Conservation (phyloP, 2,113 vertebrate genomes). For the Ancistrus triradiatus region DNA sequence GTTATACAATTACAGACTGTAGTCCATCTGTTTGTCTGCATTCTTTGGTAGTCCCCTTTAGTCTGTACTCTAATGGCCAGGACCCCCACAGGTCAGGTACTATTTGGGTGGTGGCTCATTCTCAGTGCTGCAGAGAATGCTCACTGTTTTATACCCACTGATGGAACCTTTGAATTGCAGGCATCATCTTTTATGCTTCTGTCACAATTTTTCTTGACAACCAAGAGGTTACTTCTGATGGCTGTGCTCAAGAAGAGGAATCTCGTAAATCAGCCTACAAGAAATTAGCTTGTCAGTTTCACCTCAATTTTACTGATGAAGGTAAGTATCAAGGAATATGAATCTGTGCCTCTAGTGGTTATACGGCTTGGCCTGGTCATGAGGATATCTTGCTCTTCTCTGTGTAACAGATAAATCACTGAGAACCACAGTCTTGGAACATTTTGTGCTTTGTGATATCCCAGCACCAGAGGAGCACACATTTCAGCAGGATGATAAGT, state of each 20-base stretch:
- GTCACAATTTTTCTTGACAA: slow-evolving; percentile 14
- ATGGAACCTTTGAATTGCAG: too few relatives aligned
- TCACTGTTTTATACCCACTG: too few relatives aligned
- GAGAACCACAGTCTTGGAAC: slow-evolving; percentile 10
- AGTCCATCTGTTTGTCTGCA: too few relatives aligned
- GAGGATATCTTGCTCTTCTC: not conserved
- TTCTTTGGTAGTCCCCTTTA: too few relatives aligned
- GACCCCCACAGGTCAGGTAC: too few relatives aligned
- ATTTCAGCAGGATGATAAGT: not conserved
- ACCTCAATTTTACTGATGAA: not conserved
- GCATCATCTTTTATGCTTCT: not conserved
- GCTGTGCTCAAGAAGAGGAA: not conserved
- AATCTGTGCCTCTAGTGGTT: too few relatives aligned
- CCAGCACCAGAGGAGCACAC: slow-evolving; percentile 15
- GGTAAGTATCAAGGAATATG: slow-evolving; percentile 9
- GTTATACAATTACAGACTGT: too few relatives aligned
- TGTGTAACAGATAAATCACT: slow-evolving; percentile 18
- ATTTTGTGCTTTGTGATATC: slow-evolving; percentile 23
- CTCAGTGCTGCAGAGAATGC: too few relatives aligned
- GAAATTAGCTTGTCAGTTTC: slow-evolving; percentile 21
- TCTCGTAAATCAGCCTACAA: slow-evolving; percentile 35
- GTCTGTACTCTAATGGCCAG: too few relatives aligned
- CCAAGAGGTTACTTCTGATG: slow-evolving; percentile 15
- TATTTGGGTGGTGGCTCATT: too few relatives aligned
- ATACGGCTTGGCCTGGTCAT: too few relatives aligned